A percentile compares a stretch with the other conserved stretches of the same genome.
These are phyloP conservation scores for Lasioglossum albipes DNA, from an alignment of 1,140 invertebrate species.

Conservation along the genomic window DNA sequence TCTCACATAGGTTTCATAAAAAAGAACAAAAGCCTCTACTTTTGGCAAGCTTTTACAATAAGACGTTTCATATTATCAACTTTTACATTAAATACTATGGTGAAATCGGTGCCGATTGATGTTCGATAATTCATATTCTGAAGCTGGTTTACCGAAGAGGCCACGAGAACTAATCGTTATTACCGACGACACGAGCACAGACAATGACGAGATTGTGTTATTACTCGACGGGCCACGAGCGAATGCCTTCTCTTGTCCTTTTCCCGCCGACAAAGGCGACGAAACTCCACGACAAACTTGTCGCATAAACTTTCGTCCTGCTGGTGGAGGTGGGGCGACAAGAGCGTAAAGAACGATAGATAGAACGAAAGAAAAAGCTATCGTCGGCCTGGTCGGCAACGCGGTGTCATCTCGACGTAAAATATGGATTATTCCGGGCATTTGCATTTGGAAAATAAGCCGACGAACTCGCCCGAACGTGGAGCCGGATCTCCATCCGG, in stretches of 20 bases:
- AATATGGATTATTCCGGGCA: constrained; percentile 79
- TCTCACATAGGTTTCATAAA: too few relatives aligned
- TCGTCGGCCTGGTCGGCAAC: constrained; percentile 57
- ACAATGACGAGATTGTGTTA: constrained; percentile 68
- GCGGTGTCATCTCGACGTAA: constrained; percentile 74
- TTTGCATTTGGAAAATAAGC: constrained; percentile 79
- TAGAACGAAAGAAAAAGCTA: constrained; percentile 23
- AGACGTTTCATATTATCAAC: too few relatives aligned
- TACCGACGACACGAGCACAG: constrained; percentile 60
- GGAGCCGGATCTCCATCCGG: constrained; percentile 8
- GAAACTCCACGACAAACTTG: constrained; percentile 65
- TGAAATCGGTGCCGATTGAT: constrained; percentile 51
- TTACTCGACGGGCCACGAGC: neutral
- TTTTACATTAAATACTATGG: too few relatives aligned
- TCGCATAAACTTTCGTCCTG: constrained; percentile 72
- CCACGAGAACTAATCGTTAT: constrained; percentile 65
- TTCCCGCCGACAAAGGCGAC: constrained; percentile 1
- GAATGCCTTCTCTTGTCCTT: constrained; percentile 10
- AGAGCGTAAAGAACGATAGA: constrained; percentile 16
- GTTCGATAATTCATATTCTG: constrained; percentile 57
- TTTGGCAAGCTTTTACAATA: too few relatives aligned
- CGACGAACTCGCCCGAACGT: constrained; percentile 64
- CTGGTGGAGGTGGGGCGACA: constrained; percentile 42
- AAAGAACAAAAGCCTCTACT: too few relatives aligned
- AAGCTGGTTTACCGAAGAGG: constrained; percentile 12